A percentile compares a stretch with the other conserved stretches of the same genome.
These are phyloP conservation scores for Toxonevra muliebris DNA, from an alignment of 2,888 invertebrate species.

Conservation along the genomic window DNA sequence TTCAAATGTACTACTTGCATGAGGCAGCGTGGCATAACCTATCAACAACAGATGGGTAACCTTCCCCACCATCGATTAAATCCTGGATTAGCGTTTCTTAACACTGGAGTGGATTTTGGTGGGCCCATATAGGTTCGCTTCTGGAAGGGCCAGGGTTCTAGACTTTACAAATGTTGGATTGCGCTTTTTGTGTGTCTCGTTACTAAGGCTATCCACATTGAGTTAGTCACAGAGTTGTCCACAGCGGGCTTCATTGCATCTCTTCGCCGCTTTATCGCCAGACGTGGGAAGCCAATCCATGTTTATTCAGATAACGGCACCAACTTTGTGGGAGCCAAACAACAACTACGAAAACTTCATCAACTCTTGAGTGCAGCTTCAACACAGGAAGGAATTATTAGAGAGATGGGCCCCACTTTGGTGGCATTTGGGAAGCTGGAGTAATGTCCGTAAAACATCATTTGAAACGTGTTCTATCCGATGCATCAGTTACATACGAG, in stretches of 20 bases:
- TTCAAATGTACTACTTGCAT: neutral
- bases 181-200: no score
- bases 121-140: no score
- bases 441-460: no score
- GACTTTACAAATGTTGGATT: no score
- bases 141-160: no score
- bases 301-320: constrained; percentile 33
- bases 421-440: no score
- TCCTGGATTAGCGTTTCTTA: neutral
- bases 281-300: constrained; percentile 10
- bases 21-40: neutral
- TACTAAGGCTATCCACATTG: no score
- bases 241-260: constrained; percentile 17
- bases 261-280: constrained; percentile 19
- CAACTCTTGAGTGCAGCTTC: neutral
- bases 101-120: neutral
- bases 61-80: neutral
- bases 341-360: constrained; percentile 19
- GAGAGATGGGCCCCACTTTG: no score
- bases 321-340: constrained; percentile 33
- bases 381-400: neutral
- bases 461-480: no score
- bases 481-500: no score
- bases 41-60: neutral
- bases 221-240: constrained; percentile 2